Base-by-base conservation (phyloP, 2,888 invertebrate species). In the Agriopis aurantiaria region DNA sequence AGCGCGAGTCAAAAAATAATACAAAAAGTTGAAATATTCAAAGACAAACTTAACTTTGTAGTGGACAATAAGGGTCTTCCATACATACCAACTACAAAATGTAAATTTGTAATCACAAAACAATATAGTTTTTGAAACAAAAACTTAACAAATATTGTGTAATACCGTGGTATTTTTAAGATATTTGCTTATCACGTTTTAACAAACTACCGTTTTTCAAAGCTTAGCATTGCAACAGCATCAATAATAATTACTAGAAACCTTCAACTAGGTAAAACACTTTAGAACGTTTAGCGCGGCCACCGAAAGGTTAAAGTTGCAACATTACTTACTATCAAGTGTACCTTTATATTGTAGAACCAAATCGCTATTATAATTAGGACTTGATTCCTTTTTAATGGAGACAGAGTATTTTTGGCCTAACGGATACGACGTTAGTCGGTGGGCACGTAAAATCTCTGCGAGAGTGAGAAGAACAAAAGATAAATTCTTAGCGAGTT, bases 201-300 rank as follows among this genome's bases (percentile, higher is more conserved):
- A 10, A 12, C 57, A 62, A 63, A 63, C 46, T 55, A 46, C 40
- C n/a, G 53, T 23, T 58, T 62, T 62, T 49, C 58, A n/a, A 48
- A 65, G 48, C 53, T 57, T 17, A 57, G 0, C 5, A 56, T 65
- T 69, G 41, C 65, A 53, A 69, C 65, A 65, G 52, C 59, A 48
- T 52, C 69, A 63, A 48, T 45, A 65, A 57, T 69, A 66, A 67
- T 75, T 66, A 68, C 59, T 59, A 41, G 60, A 63, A 72, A 74
- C 75, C 75, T 74, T 74, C 72, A 71, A 69, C 71, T 46, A 69
- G 71, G 69, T 74, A 72, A 65, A 72, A 66, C 51, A 68, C 66
- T 66, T 69, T 67, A 59, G 63, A 64, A 65, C 64, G 67, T 57
- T 71, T 65, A 68, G 67, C 52, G 63, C 52, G 40, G 45, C 59